phyloP scores from a whole-genome alignment of 2,113 vertebrate species.

The Butastur rufipennis region DNA sequence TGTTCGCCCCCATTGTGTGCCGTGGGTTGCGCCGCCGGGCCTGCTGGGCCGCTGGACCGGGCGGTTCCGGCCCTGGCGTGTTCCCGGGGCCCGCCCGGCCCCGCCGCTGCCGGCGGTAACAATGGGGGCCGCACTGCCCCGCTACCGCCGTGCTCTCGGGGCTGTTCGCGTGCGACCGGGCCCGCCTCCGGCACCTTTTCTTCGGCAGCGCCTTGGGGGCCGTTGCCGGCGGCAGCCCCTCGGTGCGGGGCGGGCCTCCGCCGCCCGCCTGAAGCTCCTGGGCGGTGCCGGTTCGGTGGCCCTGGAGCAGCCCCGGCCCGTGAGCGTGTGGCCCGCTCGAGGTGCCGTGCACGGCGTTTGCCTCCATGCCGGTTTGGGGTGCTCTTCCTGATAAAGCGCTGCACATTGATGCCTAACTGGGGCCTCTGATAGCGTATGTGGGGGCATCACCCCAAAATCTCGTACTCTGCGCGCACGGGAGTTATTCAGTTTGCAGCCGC shows the following conservation, averaged over 20 bases:
- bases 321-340: not conserved
- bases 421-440: not conserved
- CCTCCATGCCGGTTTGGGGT: too few relatives aligned
- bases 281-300: not conserved
- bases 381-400: not conserved
- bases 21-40: not conserved
- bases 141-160: not conserved
- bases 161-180: not conserved
- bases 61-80: not conserved
- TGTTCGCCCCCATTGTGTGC: not conserved
- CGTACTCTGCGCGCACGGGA: rapidly evolving
- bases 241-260: not conserved
- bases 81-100: not conserved
- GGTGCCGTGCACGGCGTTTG: not conserved
- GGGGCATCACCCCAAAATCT: not conserved
- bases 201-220: not conserved
- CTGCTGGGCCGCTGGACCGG: not conserved
- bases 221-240: not conserved
- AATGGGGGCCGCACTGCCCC: not conserved
- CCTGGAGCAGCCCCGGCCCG: not conserved
- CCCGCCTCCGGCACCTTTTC: not conserved
- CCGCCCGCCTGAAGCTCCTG: not conserved
- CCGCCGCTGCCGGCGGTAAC: not conserved
- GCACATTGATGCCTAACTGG: rapidly evolving
- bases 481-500: not conserved